Conservation (phyloP, 2,888 invertebrate genomes). For the Philonicus albiceps region DNA sequence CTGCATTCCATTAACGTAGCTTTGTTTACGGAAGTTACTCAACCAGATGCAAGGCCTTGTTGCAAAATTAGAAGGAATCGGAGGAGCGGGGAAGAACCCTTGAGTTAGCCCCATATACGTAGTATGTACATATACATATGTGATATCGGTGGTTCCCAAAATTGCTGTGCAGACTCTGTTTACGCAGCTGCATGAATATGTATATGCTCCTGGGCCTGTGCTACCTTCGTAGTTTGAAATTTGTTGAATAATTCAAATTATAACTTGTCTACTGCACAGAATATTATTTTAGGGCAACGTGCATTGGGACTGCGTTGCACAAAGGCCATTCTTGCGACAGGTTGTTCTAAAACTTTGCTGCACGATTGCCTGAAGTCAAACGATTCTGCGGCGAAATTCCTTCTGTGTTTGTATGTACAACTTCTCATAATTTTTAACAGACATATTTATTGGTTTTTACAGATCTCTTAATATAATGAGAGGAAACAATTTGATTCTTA, state of each 20-base stretch:
- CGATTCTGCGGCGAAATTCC: background rate
- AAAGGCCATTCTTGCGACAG: constrained; percentile 22
- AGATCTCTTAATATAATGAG: background rate
- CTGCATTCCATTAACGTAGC: constrained; percentile 38
- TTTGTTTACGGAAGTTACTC: constrained; percentile 42
- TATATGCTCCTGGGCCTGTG: background rate
- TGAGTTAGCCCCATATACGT: background rate
- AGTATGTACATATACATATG: background rate
- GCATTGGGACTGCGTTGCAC: background rate
- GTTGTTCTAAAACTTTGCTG: background rate
- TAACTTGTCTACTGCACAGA: constrained; percentile 3
- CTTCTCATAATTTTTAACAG: background rate
- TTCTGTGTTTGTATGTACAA: background rate
- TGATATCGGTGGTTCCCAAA: background rate
- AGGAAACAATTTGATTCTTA: background rate
- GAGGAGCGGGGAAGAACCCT: background rate
- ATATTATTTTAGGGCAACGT: constrained; percentile 3
- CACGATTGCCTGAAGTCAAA: background rate
- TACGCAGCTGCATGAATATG: background rate
- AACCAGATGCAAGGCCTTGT: constrained; percentile 18
- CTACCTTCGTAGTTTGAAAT: constrained; percentile 2
- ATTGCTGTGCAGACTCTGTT: background rate
- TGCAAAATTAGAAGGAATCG: background rate
- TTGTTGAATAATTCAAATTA: constrained; percentile 35
- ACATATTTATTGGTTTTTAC: background rate